Conservation (phyloP, 1,140 invertebrate species). For the Lethrus apterus region DNA sequence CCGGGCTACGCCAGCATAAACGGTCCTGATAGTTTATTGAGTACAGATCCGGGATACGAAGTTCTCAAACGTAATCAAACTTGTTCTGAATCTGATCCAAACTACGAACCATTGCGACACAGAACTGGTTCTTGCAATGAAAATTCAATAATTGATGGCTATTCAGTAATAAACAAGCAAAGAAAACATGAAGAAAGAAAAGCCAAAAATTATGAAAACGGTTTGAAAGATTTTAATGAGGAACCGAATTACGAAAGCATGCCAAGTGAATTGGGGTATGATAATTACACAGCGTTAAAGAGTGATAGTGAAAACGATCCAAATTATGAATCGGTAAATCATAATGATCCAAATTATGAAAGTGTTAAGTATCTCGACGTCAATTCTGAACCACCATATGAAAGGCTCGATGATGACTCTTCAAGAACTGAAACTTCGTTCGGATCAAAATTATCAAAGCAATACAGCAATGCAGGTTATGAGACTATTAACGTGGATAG, state of each 20-base stretch:
- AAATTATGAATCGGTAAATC: conserved; percentile 45
- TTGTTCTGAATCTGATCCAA: conserved; percentile 55
- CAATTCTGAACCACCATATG: conserved; percentile 46
- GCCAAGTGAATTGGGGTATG: conserved; percentile 46
- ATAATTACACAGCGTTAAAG: conserved; percentile 49
- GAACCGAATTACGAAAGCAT: conserved; percentile 64
- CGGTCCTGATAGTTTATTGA: conserved; percentile 49
- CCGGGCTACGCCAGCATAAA: conserved; percentile 42
- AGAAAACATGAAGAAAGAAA: conserved; percentile 25
- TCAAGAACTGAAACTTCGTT: conserved; percentile 42
- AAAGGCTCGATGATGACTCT: conserved; percentile 40
- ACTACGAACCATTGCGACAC: conserved; percentile 61
- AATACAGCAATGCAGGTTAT: conserved; percentile 1
- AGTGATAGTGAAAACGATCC: conserved; percentile 57
- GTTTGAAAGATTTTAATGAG: conserved; percentile 23
- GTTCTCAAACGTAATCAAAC: conserved; percentile 37
- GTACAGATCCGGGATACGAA: conserved; percentile 57
- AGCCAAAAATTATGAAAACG: conserved; percentile 15
- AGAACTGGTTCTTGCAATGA: conserved; percentile 25
- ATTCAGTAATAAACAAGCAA: conserved; percentile 50
- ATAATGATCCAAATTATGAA: conserved; percentile 42
- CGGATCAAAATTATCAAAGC: conserved; percentile 32
- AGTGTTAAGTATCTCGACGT: conserved; percentile 51
- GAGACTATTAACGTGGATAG: conserved; percentile 23
- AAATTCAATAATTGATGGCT: conserved; percentile 36